phyloP scores from a whole-genome alignment of 2,888 invertebrate genomes.

The Patella ulyssiponensis region DNA sequence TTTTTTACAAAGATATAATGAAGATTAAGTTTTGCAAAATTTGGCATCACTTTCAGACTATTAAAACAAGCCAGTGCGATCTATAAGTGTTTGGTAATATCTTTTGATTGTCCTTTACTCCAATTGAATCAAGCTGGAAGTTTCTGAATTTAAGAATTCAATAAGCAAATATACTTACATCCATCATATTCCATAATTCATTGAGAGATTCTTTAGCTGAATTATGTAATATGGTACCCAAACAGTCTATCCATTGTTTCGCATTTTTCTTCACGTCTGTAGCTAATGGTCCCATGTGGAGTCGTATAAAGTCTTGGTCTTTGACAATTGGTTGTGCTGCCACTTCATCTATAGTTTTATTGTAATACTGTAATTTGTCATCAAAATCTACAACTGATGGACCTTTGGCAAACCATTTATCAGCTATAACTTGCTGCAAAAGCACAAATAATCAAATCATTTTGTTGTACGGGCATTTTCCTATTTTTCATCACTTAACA shows the following conservation, averaged over 20 bases:
- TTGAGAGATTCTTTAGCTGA: slow-evolving; percentile 81
- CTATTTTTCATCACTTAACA: neutral
- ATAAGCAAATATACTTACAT: slow-evolving; percentile 74
- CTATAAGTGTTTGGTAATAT: no score
- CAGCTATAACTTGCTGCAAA: slow-evolving; percentile 77
- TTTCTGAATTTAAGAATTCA: no score
- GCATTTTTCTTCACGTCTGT: slow-evolving; percentile 82
- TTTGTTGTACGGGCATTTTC: neutral
- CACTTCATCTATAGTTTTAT: slow-evolving; percentile 81
- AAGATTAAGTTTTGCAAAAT: no score
- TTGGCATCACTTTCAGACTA: no score
- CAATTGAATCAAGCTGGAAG: no score
- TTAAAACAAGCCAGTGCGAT: no score
- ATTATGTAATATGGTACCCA: slow-evolving; percentile 81
- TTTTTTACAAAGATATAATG: no score
- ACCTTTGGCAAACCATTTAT: slow-evolving; percentile 82
- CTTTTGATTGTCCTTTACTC: no score
- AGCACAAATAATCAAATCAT: neutral
- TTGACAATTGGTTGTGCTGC: slow-evolving; percentile 67
- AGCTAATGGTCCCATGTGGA: slow-evolving; percentile 83
- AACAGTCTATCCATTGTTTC: slow-evolving; percentile 83
- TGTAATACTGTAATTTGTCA: slow-evolving; percentile 88
- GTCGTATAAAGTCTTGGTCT: slow-evolving; percentile 71
- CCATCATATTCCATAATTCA: slow-evolving; percentile 80
- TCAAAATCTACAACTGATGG: slow-evolving; percentile 81